Base-by-base conservation (phyloP, 2,113 vertebrate species). In the Phainopepla nitens region DNA sequence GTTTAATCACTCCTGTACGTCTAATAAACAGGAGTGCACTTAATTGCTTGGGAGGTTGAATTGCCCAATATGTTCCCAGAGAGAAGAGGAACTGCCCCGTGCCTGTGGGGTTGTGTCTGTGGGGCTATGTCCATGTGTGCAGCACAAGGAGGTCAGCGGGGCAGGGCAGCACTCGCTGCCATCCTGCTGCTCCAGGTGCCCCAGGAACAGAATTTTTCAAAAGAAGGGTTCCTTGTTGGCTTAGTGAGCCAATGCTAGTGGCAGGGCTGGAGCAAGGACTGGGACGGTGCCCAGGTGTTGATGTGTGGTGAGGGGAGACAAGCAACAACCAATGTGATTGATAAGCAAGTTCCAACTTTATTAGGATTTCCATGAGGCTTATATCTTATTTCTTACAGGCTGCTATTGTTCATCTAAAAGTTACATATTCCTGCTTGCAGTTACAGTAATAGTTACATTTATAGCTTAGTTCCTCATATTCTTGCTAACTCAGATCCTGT, bases 81-180 rank as follows among this genome's bases (percentile, higher is more conserved):
- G 39, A 31, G 41, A 60, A 39, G 13, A 21, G 8, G 41, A 17
- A 2, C 11, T 7, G 27, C 20, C 42, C 1, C 0, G 1, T 44
- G 71, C 28, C 71, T 0, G 0, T 20, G 73, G 42, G 56, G 54
- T 7, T 39, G 50, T 28, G 56, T 14, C 42, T 16, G 42, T 42
- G 41, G 41, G 41, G 41, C 41, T 41, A 14, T 50, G 49, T 9
- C 1, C 0, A 0, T 31, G 44, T 24, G 29, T 20, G 39, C 45
- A 44, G 64, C n/a, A 50, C 1, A 0, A 1, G 36, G 18, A 23
- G 56, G 18, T 13, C 75, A 35, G 17, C 0, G 4, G 57, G 29
- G 15, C 19, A 33, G 22, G 49, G 27, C n/a, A 71, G 61, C 47
- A 51, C 16, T 22, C 0, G 0, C 35, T 36, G 58, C 66, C 57